Conservation (phyloP, 1,140 invertebrate species). For the Dendroctonus ponderosae region DNA sequence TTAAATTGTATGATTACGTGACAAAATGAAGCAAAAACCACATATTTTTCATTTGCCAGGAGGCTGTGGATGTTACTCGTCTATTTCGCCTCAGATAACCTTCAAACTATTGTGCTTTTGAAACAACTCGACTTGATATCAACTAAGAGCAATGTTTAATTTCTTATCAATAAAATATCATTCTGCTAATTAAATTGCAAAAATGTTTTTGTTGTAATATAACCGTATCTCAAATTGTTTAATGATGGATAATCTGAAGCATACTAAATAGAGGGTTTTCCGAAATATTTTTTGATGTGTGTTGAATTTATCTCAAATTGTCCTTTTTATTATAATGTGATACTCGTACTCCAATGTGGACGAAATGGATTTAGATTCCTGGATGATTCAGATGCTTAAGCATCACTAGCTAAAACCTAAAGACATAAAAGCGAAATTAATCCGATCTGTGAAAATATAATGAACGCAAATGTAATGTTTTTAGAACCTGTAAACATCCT, state of each 20-base stretch:
- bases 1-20: background rate
- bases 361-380: no score
- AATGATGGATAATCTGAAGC: background rate
- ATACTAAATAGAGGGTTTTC: no score
- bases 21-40: background rate
- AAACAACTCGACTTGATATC: slow-evolving; percentile 1
- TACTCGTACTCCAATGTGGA: background rate
- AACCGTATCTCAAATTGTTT: slow-evolving; percentile 9
- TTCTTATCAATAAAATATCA: slow-evolving; percentile 10
- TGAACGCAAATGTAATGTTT: background rate
- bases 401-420: no score
- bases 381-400: no score
- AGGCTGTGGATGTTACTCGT: slow-evolving; percentile 7
- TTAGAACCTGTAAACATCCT: background rate
- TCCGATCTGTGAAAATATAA: no score
- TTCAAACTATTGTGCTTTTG: slow-evolving; percentile 21
- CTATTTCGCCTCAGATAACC: slow-evolving; percentile 24
- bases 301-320: background rate
- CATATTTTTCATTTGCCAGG: slow-evolving; percentile 3
- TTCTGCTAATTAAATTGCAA: slow-evolving; percentile 22
- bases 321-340: background rate
- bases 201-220: background rate
- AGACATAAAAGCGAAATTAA: no score
- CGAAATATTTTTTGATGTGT: no score
- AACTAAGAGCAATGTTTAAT: slow-evolving; percentile 21